These are phyloP conservation scores for Drosophila kambysellisi DNA, from an alignment of 2,888 invertebrate genomes.

Conservation along the genomic window DNA sequence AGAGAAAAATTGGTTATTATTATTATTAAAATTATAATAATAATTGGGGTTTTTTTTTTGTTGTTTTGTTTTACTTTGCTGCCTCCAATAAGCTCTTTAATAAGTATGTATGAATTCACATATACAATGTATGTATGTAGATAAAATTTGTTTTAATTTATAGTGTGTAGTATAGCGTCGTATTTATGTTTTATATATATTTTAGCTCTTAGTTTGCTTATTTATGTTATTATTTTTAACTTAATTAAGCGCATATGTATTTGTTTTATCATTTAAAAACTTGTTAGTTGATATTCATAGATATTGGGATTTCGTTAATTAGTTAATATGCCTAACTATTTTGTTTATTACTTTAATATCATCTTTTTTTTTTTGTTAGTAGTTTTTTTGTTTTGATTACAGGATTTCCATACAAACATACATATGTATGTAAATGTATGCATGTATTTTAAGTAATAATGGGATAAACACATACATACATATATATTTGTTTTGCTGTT, in stretches of 20 bases:
- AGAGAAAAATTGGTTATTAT: slow-evolving; percentile 49
- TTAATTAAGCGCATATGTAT: slow-evolving; percentile 53
- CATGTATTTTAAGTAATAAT: slow-evolving; percentile 18
- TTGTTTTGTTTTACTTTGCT: slow-evolving; percentile 26
- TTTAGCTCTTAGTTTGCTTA: slow-evolving; percentile 33
- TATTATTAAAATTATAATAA: slow-evolving; percentile 44
- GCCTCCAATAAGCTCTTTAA: slow-evolving; percentile 57
- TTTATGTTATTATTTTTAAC: slow-evolving; percentile 8
- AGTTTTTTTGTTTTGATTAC: slow-evolving; percentile 31
- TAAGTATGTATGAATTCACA: slow-evolving; percentile 49
- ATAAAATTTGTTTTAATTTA: slow-evolving; percentile 46
- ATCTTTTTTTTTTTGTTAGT: background rate
- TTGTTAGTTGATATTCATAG: slow-evolving; percentile 65
- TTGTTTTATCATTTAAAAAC: slow-evolving; percentile 61
- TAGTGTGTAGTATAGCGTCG: slow-evolving; percentile 24
- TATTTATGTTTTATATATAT: slow-evolving; percentile 9
- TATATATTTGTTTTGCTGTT: slow-evolving; percentile 21
- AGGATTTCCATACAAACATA: slow-evolving; percentile 9
- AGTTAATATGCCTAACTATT: slow-evolving; percentile 71
- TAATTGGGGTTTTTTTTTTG: slow-evolving; percentile 13
- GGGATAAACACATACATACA: slow-evolving; percentile 17
- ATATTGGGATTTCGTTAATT: slow-evolving; percentile 66
- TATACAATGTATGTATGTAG: slow-evolving; percentile 25
- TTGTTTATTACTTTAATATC: slow-evolving; percentile 8
- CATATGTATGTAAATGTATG: slow-evolving; percentile 30